phyloP scores from a whole-genome alignment of 2,797 vertebrate species.

The Naso thynnoides region DNA sequence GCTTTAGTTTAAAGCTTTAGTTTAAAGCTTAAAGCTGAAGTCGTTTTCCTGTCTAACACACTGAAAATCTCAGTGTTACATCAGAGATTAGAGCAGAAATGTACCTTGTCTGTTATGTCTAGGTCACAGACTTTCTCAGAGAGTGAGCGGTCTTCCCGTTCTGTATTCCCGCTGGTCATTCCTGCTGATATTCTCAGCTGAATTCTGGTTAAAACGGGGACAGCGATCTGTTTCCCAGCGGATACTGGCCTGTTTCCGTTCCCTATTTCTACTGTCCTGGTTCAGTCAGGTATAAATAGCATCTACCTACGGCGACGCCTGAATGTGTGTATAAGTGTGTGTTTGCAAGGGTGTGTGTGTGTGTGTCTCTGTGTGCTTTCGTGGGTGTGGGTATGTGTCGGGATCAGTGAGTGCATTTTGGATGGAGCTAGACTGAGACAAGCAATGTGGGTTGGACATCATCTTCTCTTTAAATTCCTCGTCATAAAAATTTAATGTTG shows the following conservation, averaged over 20 bases:
- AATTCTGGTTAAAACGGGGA: conserved; percentile 69
- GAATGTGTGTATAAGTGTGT: conserved; percentile 20
- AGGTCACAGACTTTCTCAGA: conserved; percentile 48
- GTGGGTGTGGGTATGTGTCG: conserved; percentile 23
- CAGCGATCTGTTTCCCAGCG: conserved; percentile 75
- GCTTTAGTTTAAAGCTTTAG: background rate
- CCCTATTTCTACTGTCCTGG: conserved; percentile 87
- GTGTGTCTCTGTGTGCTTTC: background rate
- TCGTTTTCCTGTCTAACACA: background rate
- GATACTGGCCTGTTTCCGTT: conserved; percentile 85
- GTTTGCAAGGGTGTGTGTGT: conserved; percentile 38
- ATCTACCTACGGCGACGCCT: conserved; percentile 66
- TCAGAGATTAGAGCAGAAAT: conserved; percentile 16
- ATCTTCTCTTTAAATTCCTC: background rate
- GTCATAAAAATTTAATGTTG: conserved; percentile 1
- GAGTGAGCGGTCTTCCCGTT: conserved; percentile 47
- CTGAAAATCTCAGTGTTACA: background rate
- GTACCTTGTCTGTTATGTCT: conserved; percentile 23
- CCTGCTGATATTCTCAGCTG: conserved; percentile 70
- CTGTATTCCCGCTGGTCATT: conserved; percentile 67
- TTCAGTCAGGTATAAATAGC: conserved; percentile 86
- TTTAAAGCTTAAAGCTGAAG: background rate
- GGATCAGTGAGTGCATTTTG: conserved; percentile 16
- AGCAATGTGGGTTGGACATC: background rate
- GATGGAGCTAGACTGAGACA: conserved; percentile 9